Evolutionary conservation across 2,888 invertebrate species (phyloP).

Genomic region (Phengaris alcon): DNA sequence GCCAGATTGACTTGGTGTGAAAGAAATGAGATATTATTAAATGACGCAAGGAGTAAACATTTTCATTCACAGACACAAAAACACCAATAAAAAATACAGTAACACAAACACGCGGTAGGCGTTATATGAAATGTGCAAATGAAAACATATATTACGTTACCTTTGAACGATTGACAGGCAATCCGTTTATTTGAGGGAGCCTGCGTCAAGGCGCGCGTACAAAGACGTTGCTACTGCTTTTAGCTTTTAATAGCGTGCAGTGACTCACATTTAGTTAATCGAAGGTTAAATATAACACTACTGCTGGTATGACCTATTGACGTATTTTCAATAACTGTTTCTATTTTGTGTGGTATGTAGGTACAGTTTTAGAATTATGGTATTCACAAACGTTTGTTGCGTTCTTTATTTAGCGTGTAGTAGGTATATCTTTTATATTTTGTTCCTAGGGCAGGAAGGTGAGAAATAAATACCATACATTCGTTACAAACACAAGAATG

Average conservation of each 20-base stretch:
- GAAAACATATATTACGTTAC: slow-evolving; percentile 27
- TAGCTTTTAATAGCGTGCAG: slow-evolving; percentile 59
- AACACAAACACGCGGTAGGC: slow-evolving; percentile 2
- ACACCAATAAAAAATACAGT: background rate
- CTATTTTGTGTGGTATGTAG: background rate
- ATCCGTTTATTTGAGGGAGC: slow-evolving; percentile 51
- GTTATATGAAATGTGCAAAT: slow-evolving; percentile 5
- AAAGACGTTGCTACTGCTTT: slow-evolving; percentile 50
- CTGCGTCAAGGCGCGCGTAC: slow-evolving; percentile 58
- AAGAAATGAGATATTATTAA: background rate
- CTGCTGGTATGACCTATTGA: slow-evolving; percentile 39
- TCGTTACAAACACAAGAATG: too few species aligned
- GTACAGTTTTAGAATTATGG: background rate
- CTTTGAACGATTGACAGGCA: slow-evolving; percentile 40
- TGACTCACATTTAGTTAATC: slow-evolving; percentile 75
- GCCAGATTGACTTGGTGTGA: too few species aligned
- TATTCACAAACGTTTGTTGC: background rate
- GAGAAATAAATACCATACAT: background rate
- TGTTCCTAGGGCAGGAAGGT: background rate
- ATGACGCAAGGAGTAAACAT: background rate
- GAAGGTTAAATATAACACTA: slow-evolving; percentile 64
- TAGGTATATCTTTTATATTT: background rate
- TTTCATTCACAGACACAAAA: background rate
- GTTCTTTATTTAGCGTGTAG: background rate
- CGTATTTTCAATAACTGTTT: slow-evolving; percentile 19